Evolutionary conservation across 2,113 vertebrate species (phyloP).

Genomic region (Varanus komodoensis): DNA sequence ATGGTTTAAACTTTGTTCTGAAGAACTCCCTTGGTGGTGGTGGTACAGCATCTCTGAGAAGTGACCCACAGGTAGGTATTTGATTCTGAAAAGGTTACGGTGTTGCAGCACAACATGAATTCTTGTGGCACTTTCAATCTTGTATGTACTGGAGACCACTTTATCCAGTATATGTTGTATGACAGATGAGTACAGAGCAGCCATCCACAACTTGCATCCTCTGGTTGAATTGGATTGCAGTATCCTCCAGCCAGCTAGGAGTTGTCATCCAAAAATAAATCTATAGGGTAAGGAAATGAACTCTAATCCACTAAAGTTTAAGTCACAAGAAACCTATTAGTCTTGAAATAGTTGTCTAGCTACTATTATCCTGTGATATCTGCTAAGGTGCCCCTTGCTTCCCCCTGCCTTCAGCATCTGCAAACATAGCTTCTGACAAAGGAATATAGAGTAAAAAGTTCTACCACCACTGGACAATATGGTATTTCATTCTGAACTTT

Average conservation of each 20-base stretch:
- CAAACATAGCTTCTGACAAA: not conserved
- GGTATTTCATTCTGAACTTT: not conserved
- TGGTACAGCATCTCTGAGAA: conserved; percentile 86
- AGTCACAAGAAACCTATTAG: not conserved
- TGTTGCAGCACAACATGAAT: not conserved
- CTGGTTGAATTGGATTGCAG: too few relatives aligned
- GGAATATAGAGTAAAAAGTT: not conserved
- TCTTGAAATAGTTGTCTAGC: not conserved
- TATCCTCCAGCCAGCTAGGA: too few relatives aligned
- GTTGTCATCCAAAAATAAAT: too few relatives aligned
- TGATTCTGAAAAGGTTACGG: not conserved
- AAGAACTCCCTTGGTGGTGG: conserved; percentile 86
- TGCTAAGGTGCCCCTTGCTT: not conserved
- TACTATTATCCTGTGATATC: not conserved
- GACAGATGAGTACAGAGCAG: not conserved
- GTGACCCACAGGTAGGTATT: conserved; percentile 86
- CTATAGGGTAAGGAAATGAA: not conserved
- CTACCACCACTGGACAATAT: not conserved
- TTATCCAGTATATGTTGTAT: not conserved
- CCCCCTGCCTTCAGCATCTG: not conserved
- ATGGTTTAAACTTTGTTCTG: conserved; percentile 88
- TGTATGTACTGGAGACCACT: not conserved
- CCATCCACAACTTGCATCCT: too few relatives aligned
- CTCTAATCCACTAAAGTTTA: not conserved
- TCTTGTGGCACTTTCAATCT: not conserved